Conservation (phyloP, 2,888 invertebrate genomes). For the Dicyrtoma fusca region DNA sequence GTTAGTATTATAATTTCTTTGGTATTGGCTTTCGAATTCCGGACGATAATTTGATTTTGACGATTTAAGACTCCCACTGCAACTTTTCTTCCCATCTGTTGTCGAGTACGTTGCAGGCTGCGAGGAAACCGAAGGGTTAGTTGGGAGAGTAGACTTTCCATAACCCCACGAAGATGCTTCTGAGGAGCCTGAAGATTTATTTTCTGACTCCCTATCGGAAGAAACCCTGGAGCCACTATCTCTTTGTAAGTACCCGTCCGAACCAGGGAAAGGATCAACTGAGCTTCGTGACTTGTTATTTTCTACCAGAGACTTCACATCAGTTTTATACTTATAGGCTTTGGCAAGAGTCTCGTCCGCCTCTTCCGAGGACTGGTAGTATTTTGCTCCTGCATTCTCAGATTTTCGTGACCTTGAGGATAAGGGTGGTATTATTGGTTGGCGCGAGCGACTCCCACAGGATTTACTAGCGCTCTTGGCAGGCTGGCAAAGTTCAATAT, state of each 20-base stretch:
- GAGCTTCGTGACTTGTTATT: not conserved
- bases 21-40: not conserved
- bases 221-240: not conserved
- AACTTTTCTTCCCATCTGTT: too few species aligned
- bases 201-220: conserved; percentile 22
- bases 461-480: not conserved
- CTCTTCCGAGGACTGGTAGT: not conserved
- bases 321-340: conserved; percentile 12
- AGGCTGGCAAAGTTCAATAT: not conserved
- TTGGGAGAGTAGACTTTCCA: not conserved
- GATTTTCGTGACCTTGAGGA: not conserved
- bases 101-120: too few species aligned
- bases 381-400: not conserved
- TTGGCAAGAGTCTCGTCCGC: conserved; percentile 1
- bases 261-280: not conserved
- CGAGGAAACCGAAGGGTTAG: too few species aligned
- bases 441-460: not conserved
- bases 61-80: not conserved
- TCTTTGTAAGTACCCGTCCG: not conserved
- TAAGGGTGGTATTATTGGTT: not conserved
- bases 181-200: conserved; percentile 28
- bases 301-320: not conserved
- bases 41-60: not conserved
- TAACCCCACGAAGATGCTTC: conserved; percentile 37
- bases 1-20: conserved; percentile 9